phyloP scores from a whole-genome alignment of 2,113 vertebrate genomes.

The Tachuris rubrigastra region DNA sequence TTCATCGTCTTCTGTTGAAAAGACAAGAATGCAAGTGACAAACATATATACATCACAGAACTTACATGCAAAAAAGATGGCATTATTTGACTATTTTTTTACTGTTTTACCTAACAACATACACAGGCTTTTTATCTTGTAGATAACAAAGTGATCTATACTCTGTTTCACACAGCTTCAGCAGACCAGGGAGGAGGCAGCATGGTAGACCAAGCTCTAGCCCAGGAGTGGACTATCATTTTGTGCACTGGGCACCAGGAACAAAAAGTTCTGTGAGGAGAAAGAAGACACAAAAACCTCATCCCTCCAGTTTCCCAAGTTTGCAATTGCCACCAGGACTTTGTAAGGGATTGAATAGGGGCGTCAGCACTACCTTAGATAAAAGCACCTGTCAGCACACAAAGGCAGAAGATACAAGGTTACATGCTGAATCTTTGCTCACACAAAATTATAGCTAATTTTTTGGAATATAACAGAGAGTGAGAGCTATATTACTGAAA shows the following conservation, averaged over 20 bases:
- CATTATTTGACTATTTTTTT: background rate
- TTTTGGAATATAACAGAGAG: background rate
- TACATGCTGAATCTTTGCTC: background rate
- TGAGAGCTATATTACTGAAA: background rate
- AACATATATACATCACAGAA: background rate
- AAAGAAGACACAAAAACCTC: background rate
- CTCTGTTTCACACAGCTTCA: background rate
- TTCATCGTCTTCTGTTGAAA: background rate
- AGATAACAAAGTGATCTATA: background rate
- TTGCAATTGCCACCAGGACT: background rate
- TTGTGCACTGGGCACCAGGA: background rate
- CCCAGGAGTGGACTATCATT: rapidly evolving
- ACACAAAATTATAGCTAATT: background rate
- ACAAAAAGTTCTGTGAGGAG: background rate
- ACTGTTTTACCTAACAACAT: background rate
- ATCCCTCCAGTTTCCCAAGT: background rate
- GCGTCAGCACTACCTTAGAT: background rate
- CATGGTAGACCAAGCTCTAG: background rate
- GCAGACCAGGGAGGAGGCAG: rapidly evolving
- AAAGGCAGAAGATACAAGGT: background rate
- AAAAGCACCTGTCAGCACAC: background rate
- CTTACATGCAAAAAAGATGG: background rate
- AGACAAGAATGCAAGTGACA: background rate
- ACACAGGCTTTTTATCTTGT: no score
- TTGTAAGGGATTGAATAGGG: rapidly evolving